Percentiles rank a stretch among this genome's conserved stretches.
Evolutionary conservation across 2,113 vertebrate species (phyloP).

Genomic region (Forbesichthys papilliferus): DNA sequence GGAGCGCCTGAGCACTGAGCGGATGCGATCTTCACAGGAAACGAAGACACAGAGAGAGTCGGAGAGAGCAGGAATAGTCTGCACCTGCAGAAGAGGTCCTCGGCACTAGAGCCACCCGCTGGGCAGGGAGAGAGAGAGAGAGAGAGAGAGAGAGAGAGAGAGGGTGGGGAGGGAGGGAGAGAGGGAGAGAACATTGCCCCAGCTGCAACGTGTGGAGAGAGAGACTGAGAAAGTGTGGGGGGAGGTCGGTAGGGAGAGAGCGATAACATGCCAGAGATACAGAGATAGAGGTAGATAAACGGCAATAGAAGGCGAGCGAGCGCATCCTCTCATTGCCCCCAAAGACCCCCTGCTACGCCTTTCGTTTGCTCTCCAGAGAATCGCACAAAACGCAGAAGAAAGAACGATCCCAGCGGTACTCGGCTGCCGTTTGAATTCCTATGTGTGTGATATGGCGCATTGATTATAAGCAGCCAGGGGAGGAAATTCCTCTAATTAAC

Average conservation of each 20-base stretch:
- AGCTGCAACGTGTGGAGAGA: constrained; percentile 45
- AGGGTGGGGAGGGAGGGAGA: not conserved
- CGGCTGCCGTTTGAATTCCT: constrained; percentile 64
- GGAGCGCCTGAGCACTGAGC: constrained; percentile 46
- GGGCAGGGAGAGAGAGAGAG: constrained; percentile 45
- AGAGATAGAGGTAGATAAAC: constrained; percentile 43
- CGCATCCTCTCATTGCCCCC: constrained; percentile 47
- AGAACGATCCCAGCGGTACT: constrained; percentile 29
- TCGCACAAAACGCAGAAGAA: constrained; percentile 38
- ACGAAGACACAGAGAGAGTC: constrained; percentile 7
- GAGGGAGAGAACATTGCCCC: constrained; percentile 30
- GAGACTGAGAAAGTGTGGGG: not conserved
- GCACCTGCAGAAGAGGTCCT: constrained; percentile 75
- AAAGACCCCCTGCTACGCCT: constrained; percentile 58
- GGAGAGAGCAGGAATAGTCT: constrained; percentile 62
- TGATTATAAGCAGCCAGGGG: constrained; percentile 65
- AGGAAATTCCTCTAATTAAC: constrained; percentile 75
- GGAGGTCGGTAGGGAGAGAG: constrained; percentile 6
- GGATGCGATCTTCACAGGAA: constrained; percentile 71
- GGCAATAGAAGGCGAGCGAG: constrained; percentile 49
- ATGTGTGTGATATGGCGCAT: constrained; percentile 68
- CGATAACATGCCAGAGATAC: constrained; percentile 44
- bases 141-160: constrained; percentile 14
- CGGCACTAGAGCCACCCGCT: constrained; percentile 60
- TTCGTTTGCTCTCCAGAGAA: constrained; percentile 38